Conservation (phyloP, 37 sponge, comb jelly and placozoan species). For the Lycopodina hypogea region DNA sequence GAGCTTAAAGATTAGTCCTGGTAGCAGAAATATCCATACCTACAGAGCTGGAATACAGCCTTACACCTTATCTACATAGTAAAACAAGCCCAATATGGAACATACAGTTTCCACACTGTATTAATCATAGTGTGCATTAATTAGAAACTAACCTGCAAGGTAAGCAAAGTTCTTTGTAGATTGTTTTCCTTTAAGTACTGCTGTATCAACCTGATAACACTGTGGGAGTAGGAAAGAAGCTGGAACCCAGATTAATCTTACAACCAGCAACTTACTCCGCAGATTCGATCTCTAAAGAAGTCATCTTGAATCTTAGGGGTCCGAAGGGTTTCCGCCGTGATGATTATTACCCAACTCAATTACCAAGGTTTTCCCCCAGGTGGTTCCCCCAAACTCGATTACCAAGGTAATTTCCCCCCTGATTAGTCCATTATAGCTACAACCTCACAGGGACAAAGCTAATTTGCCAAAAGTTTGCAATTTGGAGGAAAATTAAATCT, state of each 20-base stretch:
- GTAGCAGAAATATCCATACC: too few relatives aligned
- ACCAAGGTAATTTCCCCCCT: background rate
- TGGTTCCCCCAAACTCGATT: background rate
- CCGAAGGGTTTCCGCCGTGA: background rate
- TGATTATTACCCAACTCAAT: background rate
- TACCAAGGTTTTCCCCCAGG: background rate
- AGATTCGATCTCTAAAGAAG: constrained; percentile 80
- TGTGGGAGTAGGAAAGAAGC: background rate
- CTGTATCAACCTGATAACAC: constrained; percentile 88
- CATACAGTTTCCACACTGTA: too few relatives aligned
- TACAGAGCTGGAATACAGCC: too few relatives aligned
- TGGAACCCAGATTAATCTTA: background rate
- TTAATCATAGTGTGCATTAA: constrained; percentile 8
- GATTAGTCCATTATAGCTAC: background rate
- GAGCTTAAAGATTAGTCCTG: too few relatives aligned
- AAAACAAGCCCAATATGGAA: too few relatives aligned
- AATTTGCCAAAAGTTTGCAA: too few relatives aligned
- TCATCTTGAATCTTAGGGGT: background rate
- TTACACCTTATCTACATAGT: too few relatives aligned
- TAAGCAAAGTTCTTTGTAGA: constrained; percentile 81
- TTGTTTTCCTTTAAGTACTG: constrained; percentile 98
- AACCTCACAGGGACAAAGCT: background rate
- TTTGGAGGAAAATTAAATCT: too few relatives aligned
- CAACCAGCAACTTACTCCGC: constrained; percentile 68
- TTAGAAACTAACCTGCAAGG: constrained; percentile 63